These are phyloP conservation scores for Meteorus colon DNA, from an alignment of 2,888 invertebrate genomes.

Conservation along the genomic window DNA sequence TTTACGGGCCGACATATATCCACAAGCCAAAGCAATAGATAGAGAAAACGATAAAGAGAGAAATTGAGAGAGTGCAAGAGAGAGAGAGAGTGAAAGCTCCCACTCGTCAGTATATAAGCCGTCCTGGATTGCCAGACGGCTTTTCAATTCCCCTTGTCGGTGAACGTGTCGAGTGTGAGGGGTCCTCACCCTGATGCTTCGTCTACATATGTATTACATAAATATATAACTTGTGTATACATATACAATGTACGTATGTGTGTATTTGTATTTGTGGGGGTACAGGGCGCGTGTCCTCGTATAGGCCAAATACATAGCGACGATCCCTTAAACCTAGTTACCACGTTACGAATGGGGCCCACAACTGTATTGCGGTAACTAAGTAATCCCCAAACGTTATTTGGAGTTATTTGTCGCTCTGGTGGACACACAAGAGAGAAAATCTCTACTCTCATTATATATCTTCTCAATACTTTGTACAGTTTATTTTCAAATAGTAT, in stretches of 20 bases:
- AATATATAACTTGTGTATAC: constrained; percentile 4
- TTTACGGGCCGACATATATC: constrained; percentile 18
- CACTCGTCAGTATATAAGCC: constrained; percentile 60
- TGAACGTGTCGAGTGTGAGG: constrained; percentile 68
- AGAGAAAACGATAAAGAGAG: constrained; percentile 23
- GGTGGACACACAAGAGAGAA: constrained; percentile 54
- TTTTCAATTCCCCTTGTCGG: constrained; percentile 72
- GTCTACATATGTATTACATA: constrained; percentile 28
- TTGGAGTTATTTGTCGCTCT: constrained; percentile 71
- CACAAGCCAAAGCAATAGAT: not conserved
- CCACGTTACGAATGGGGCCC: constrained; percentile 54
- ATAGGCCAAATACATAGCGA: not conserved
- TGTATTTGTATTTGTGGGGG: constrained; percentile 22
- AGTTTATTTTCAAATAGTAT: constrained; percentile 22
- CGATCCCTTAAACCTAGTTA: constrained; percentile 60
- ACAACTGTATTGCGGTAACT: constrained; percentile 70
- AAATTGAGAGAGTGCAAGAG: constrained; percentile 29
- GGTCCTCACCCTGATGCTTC: constrained; percentile 36
- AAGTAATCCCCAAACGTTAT: constrained; percentile 72
- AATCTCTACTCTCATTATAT: constrained; percentile 32
- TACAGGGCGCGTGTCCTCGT: not conserved
- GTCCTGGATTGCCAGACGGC: constrained; percentile 70
- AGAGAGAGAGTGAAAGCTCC: constrained; percentile 20
- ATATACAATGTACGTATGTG: constrained; percentile 8
- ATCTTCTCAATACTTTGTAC: not conserved